A percentile compares a stretch with the other conserved stretches of the same genome.
These are phyloP conservation scores for Megalopta genalis DNA, from an alignment of 1,140 invertebrate species.

Conservation along the genomic window DNA sequence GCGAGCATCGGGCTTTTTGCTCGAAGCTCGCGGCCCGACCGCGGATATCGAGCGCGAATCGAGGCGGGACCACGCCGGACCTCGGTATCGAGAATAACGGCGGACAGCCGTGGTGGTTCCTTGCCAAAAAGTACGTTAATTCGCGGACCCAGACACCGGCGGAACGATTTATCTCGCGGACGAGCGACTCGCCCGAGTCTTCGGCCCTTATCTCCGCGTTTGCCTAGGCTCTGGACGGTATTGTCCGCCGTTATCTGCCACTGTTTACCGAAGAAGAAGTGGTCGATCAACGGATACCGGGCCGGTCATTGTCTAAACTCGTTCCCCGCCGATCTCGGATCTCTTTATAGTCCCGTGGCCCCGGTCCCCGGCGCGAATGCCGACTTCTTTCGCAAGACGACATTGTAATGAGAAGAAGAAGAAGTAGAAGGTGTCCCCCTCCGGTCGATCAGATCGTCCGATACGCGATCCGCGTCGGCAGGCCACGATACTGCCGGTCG, in stretches of 20 bases:
- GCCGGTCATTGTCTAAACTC: slow-evolving; percentile 42
- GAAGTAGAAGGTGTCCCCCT: not conserved
- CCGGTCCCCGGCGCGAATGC: too few relatives aligned
- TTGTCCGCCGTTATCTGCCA: slow-evolving; percentile 44
- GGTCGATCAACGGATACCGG: slow-evolving; percentile 45
- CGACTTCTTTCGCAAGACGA: not conserved
- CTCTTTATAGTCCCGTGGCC: too few relatives aligned
- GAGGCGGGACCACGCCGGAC: too few relatives aligned
- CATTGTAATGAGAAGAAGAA: slow-evolving; percentile 1
- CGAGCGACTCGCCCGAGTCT: slow-evolving; percentile 22
- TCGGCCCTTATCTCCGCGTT: slow-evolving; percentile 40
- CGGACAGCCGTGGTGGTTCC: not conserved
- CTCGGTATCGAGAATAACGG: not conserved
- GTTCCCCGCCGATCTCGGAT: slow-evolving; percentile 19
- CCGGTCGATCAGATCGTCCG: not conserved
- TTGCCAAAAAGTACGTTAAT: slow-evolving; percentile 8
- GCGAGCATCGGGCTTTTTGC: not conserved
- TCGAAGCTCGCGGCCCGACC: too few relatives aligned
- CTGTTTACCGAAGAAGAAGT: slow-evolving; percentile 45
- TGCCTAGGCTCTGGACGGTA: slow-evolving; percentile 42
- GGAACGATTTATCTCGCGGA: slow-evolving; percentile 19
- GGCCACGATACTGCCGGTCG: not conserved
- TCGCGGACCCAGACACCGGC: slow-evolving; percentile 17
- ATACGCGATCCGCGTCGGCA: not conserved
- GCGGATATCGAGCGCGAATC: too few relatives aligned